Evolutionary conservation across 2,113 vertebrate species (phyloP), one percentile per base, ranked within the genome.

Genomic region (Cebus imitator): DNA sequence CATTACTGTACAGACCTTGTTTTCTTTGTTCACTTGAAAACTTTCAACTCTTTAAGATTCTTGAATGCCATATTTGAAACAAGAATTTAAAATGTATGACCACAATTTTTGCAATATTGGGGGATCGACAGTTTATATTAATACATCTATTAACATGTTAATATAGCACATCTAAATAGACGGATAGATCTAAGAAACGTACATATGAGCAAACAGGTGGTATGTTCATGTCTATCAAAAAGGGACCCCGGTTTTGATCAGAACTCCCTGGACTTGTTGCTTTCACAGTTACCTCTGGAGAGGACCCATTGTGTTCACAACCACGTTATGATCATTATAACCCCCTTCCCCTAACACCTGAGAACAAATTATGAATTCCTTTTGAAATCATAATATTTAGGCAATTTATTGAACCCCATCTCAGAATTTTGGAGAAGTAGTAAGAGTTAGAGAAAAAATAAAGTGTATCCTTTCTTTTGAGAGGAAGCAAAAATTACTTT

Each of bases 171-270:
- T n/a, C 61, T 64, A 64, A 30, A 64, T 64, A 64, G 61, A 64
- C 2, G 23, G 48, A 5, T 3, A 61, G 37, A 4, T 4, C 37
- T 2, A 1, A 16, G 58, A 79, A 52, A 13, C 14, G 16, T 16
- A 23, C 20, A 8, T 1, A 18, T 0, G 32, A 32, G 48, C 12
- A 14, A 35, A 37, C 1, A 12, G 30, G 8, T 11, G 6, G 11
- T 55, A 21, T 25, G 7, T 6, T 37, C 5, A 2, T 1, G 8
- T 25, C 11, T 37, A 18, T 13, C 3, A 0, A 2, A 0, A 30
- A 84, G 12, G 4, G 2, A 18, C 43, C 11, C 2, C 4, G 0
- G 18, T 30, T 30, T 55, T 35, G 10, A 14, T 23, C 25, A 75
- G 32, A n/a, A 14, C 4, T 57, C 6, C 64, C 50, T 13, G 40